Evolutionary conservation across 2,113 vertebrate species (phyloP).

Genomic region (Barbus barbus): DNA sequence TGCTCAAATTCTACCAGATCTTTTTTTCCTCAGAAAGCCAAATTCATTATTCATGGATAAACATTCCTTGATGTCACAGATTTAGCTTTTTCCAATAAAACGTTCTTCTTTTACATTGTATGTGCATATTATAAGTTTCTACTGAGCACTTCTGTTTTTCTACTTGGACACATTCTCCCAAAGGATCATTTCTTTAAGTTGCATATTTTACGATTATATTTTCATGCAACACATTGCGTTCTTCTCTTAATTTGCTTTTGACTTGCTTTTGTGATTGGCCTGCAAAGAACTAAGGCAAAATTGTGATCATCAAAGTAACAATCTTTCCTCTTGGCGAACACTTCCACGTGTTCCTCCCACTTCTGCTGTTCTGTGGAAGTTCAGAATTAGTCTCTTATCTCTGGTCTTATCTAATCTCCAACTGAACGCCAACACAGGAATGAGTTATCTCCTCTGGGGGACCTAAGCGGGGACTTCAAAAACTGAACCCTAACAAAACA

Average conservation of each 20-base stretch:
- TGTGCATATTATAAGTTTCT: neutral
- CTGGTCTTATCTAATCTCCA: conserved; percentile 18
- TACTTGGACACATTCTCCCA: neutral
- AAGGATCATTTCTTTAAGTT: neutral
- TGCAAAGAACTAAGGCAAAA: neutral
- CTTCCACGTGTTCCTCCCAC: neutral
- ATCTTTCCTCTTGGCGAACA: conserved; percentile 13
- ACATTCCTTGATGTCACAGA: neutral
- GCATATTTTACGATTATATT: neutral
- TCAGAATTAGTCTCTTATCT: conserved; percentile 31
- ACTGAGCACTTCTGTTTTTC: neutral
- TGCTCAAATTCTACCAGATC: conserved; percentile 13
- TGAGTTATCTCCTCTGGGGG: conserved; percentile 7
- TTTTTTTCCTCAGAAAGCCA: neutral
- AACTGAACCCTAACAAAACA: conserved; percentile 21
- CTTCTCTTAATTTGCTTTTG: neutral
- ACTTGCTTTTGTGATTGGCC: neutral
- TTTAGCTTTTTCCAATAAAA: no score
- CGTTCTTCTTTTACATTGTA: neutral
- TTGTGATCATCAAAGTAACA: conserved; percentile 18
- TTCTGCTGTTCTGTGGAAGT: neutral
- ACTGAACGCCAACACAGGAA: neutral
- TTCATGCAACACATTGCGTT: neutral
- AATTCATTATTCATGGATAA: neutral
- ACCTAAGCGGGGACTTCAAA: conserved; percentile 11